Evolutionary conservation across 2,888 invertebrate genomes (phyloP).

Genomic region (Ashinkailepas kermadecensis): DNA sequence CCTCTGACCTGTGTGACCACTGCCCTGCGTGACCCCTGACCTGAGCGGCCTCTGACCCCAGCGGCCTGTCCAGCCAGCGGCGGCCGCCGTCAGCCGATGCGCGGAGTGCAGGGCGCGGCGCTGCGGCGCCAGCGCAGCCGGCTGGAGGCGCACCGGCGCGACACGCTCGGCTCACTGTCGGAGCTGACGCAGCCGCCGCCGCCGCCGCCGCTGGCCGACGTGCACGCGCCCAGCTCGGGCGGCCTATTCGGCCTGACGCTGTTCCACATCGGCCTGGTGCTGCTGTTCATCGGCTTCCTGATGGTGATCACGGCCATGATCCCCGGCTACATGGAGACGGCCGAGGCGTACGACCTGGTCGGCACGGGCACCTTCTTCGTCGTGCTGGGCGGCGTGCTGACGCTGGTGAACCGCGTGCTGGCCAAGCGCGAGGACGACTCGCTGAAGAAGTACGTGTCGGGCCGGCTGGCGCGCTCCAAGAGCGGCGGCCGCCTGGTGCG

Average conservation of each 20-base stretch:
- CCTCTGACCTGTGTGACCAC: too few species aligned
- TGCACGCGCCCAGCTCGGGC: constrained; percentile 23
- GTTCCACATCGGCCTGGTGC: constrained; percentile 33
- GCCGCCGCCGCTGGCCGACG: not conserved
- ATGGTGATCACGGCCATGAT: constrained; percentile 32
- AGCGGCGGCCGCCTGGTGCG: constrained; percentile 31
- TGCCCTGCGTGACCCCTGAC: too few species aligned
- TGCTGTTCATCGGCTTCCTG: constrained; percentile 34
- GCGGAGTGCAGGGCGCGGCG: constrained; percentile 33
- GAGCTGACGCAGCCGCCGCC: constrained; percentile 26
- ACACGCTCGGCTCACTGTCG: constrained; percentile 25
- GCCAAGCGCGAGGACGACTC: constrained; percentile 33
- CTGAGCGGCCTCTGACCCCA: too few species aligned
- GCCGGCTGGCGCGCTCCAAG: constrained; percentile 31
- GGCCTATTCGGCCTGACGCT: constrained; percentile 31
- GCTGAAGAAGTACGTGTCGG: constrained; percentile 33
- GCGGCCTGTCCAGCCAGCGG: too few species aligned
- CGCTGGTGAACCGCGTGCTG: constrained; percentile 32
- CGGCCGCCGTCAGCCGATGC: constrained; percentile 2
- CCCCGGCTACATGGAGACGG: constrained; percentile 30
- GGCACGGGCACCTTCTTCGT: constrained; percentile 33
- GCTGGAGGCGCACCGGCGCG: constrained; percentile 29
- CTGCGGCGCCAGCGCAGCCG: constrained; percentile 32
- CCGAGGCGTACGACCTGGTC: constrained; percentile 29
- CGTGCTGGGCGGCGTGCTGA: constrained; percentile 32